Evolutionary conservation across 1,140 invertebrate genomes (phyloP), one percentile per base, ranked within the genome.

Genomic region (Drosophila varians): DNA sequence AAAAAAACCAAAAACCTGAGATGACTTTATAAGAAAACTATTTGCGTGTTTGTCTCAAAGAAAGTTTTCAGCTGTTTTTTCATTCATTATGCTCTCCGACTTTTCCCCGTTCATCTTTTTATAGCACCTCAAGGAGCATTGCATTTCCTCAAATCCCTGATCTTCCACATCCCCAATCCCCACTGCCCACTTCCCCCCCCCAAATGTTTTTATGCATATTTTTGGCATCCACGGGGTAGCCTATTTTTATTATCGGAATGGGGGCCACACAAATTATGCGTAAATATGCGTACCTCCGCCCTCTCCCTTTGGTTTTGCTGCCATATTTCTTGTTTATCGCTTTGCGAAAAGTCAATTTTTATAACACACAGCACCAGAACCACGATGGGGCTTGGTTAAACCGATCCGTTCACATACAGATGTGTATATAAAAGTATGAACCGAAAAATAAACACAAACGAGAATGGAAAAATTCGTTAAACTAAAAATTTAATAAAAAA

Each of bases 271-370:
- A 84, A 84, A 84, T 84, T 84, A 86, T 84, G 80, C 80, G 80
- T 86, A 86, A 79, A 76, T 86, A 82, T 77, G 68, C 74, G 56
- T 49, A 19, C 34, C 42, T 14, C 45, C 14, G 1, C 19, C 1
- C 8, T 7, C 21, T 9, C 5, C 14, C 26, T 6, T 18, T 36
- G 26, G 18, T 53, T 55, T 25, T 45, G 48, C 34, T 25, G 43
- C 28, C 70, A 52, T 77, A 77, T 73, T 68, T 86, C 72, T 84
- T 62, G 79, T 84, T 84, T 84, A 84, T 84, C 80, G 80, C 62
- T 84, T 76, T 76, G 79, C 79, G 54, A 86, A 86, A 84, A 84
- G 80, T 84, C 80, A 86, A 86, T 86, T 79, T 83, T 79, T 76
- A 84, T 79, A 84, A 73, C 61, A 47, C 71, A 83, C 53, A 54